Evolutionary conservation across 92 coral and sea anemone species (phyloP).

Genomic region (Zoanthus sansibaricus): DNA sequence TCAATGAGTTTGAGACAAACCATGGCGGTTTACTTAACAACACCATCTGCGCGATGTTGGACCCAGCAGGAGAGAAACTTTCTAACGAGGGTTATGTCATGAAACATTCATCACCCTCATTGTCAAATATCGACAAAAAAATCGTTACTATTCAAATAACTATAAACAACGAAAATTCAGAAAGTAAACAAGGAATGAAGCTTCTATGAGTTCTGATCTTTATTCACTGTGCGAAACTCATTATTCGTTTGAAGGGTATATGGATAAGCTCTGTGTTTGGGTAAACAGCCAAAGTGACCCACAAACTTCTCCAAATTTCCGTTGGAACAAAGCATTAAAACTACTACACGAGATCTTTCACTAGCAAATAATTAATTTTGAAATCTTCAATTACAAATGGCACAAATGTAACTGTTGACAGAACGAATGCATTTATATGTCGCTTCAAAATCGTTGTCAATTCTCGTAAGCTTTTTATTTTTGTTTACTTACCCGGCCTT

Average conservation of each 20-base stretch:
- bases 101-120: constrained; percentile 56
- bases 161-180: constrained; percentile 37
- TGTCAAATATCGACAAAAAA: background rate
- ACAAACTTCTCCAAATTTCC: constrained; percentile 27
- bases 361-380: constrained; percentile 24
- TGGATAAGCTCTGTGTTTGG: constrained; percentile 14
- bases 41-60: background rate
- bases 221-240: background rate
- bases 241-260: background rate
- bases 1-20: background rate
- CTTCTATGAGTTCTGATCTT: constrained; percentile 13
- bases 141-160: constrained; percentile 20
- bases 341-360: constrained; percentile 18
- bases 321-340: constrained; percentile 24
- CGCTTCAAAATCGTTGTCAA: background rate
- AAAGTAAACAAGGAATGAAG: constrained; percentile 17
- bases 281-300: constrained; percentile 8
- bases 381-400: constrained; percentile 26
- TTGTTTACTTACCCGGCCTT: constrained; percentile 67
- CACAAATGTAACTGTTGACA: constrained; percentile 15
- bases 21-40: background rate
- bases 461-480: background rate
- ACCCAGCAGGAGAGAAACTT: constrained; percentile 14
- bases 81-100: constrained; percentile 21
- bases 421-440: background rate